These are phyloP conservation scores for Drosophila lacteicornis DNA, from an alignment of 1,140 invertebrate genomes.

Conservation along the genomic window DNA sequence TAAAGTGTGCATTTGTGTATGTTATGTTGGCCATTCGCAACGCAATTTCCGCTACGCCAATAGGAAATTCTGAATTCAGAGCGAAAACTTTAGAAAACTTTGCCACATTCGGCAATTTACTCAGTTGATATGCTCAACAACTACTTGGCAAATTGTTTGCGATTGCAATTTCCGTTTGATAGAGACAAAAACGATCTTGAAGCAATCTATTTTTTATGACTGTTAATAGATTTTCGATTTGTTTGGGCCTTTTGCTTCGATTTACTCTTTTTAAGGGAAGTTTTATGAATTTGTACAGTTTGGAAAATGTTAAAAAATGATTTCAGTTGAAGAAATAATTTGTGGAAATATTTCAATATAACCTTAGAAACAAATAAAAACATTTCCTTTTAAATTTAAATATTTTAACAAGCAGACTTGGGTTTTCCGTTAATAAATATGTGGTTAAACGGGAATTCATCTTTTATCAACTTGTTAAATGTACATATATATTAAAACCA, in stretches of 20 bases:
- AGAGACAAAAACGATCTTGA: slow-evolving; percentile 49
- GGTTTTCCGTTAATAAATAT: too few relatives aligned
- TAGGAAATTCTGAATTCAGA: slow-evolving; percentile 27
- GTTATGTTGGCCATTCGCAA: slow-evolving; percentile 49
- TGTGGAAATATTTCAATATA: too few relatives aligned
- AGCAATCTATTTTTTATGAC: slow-evolving; percentile 59
- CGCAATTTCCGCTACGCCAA: slow-evolving; percentile 63
- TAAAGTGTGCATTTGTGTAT: slow-evolving; percentile 34
- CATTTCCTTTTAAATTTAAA: too few relatives aligned
- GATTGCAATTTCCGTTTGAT: slow-evolving; percentile 69
- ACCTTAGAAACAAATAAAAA: too few relatives aligned
- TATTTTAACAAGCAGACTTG: too few relatives aligned
- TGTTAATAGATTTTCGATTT: slow-evolving; percentile 39
- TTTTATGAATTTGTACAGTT: background rate
- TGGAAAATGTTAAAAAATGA: background rate
- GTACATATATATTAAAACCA: background rate
- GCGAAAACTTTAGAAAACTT: slow-evolving; percentile 51
- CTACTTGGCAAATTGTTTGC: slow-evolving; percentile 76
- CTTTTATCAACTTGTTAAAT: background rate
- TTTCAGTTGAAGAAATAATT: background rate
- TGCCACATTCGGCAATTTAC: slow-evolving; percentile 41
- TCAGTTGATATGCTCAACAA: slow-evolving; percentile 66
- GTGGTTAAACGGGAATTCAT: too few relatives aligned
- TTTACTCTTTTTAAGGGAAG: background rate
- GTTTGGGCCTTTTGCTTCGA: background rate